Evolutionary conservation across 1,140 invertebrate species (phyloP), one percentile per base, ranked within the genome.

Genomic region (Bactericera cockerelli): DNA sequence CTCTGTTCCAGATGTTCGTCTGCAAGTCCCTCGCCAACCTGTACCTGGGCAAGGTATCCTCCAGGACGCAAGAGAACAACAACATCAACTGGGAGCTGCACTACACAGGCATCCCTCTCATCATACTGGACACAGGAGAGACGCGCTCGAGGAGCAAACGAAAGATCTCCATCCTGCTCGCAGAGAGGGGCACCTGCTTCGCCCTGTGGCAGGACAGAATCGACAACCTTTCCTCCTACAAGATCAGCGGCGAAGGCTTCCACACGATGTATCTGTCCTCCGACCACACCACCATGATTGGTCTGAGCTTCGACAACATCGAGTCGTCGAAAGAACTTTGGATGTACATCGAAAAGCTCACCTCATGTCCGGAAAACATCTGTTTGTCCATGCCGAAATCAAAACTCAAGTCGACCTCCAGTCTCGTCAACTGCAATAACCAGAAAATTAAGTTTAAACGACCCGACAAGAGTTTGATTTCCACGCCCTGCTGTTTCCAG

Each of bases 151-250:
- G 87, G 42, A 75, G 80, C 49, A 81, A 85, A 65, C 73, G 86
- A 24, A 78, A 80, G 25, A 81, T 92, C 3, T 81, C 84, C 60
- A 79, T 92, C 22, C 75, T 87, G 1, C 67, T 92, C 16, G 87
- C 87, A 1, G 89, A 92, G 71, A 77, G 85, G 54, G 87, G 87
- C 1, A 87, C 87, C 1, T 87, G 86, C 53, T 90, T 92, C 69
- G 81, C 83, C 25, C 70, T 92, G n/a, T 92, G 88, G 88, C 77
- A 77, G 57, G 88, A 92, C 69, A 80, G 80, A n/a, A 84, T 92
- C 62, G 87, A 82, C 64, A 81, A 82, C 64, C 67, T 81, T n/a
- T 78, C 80, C 0, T 75, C 78, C 53, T 82, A 82, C 71, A 77
- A 78, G 67, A 76, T 71, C 57, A 62, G 56, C 39, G 78, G 81